Base-by-base conservation (phyloP, 2,113 vertebrate species). In the Regulus satrapa region DNA sequence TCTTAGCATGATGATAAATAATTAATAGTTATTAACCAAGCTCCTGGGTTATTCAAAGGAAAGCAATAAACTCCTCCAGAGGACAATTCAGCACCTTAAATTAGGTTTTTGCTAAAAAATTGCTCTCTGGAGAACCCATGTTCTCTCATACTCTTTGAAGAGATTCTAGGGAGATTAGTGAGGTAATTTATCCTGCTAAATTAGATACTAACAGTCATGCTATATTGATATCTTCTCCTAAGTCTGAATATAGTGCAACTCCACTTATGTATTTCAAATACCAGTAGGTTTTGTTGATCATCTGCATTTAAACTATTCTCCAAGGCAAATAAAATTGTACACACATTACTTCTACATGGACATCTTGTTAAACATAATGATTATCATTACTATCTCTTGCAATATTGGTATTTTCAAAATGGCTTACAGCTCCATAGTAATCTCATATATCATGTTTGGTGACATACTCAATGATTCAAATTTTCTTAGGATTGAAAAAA, bases 301-400 rank as follows among this genome's bases (percentile, higher is more conserved):
- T 88, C 75, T 94, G 67, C 83, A 80, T 91, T 88, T 79, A 92
- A 95, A 92, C 51, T 77, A 26, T 80, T 92, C 91, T 94, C 92
- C 46, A 80, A 93, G 82, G 81, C 75, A 89, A 92, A 89, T 63
- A 80, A 80, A 89, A 85, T 10, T 58, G 48, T 82, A 88, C 34
- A 85, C 3, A 7, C 31, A 12, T 73, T 88, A 93, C 74, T 55
- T 94, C 89, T 83, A 51, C 34, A 58, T 8, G 46, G 62, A 66
- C 71, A 89, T 68, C 41, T 91, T 84, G 34, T 75, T 82, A 94
- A 91, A 92, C 23, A 54, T 55, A 91, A 89, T 41, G 32, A 82
- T 88, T 85, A 76, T 38, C 48, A 64, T 76, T 83, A 88, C 63
- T 76, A 83, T 61, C 36, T 95, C 79, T 66, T 85, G 69, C 26